These are phyloP conservation scores for Drosophila pegasa DNA, from an alignment of 2,888 invertebrate genomes.

Conservation along the genomic window DNA sequence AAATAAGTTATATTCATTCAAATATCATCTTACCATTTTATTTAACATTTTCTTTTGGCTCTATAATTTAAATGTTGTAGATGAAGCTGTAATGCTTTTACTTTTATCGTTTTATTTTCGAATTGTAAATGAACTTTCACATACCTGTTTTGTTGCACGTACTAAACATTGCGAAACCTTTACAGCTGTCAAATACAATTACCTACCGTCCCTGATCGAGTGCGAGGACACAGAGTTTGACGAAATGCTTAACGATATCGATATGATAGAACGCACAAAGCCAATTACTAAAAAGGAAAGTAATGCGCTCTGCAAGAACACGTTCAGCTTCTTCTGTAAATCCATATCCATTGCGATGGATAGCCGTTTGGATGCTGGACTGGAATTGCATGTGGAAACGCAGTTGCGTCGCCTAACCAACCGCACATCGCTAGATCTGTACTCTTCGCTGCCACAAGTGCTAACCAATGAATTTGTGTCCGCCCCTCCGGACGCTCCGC, in stretches of 20 bases:
- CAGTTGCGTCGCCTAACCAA: slow-evolving; percentile 89
- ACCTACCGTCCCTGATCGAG: slow-evolving; percentile 90
- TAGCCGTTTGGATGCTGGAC: slow-evolving; percentile 91
- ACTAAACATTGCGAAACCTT: slow-evolving; percentile 3
- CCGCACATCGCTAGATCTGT: slow-evolving; percentile 86
- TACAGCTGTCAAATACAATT: slow-evolving; percentile 83
- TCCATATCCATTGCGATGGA: slow-evolving; percentile 90
- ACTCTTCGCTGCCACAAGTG: slow-evolving; percentile 84
- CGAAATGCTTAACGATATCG: slow-evolving; percentile 90
- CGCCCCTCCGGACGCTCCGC: slow-evolving; percentile 81
- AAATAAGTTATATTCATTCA: background rate
- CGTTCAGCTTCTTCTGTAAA: slow-evolving; percentile 84
- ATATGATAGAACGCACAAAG: slow-evolving; percentile 87
- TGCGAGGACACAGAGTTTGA: slow-evolving; percentile 94
- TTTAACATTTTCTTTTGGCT: too few species aligned
- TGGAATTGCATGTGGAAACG: slow-evolving; percentile 92
- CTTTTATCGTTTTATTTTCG: background rate
- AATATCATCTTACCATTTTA: too few species aligned
- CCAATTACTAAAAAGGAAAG: slow-evolving; percentile 87
- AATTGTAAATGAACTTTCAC: too few species aligned
- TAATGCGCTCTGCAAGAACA: slow-evolving; percentile 82
- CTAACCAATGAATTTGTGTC: slow-evolving; percentile 82
- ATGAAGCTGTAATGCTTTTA: too few species aligned
- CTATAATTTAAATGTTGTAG: too few species aligned
- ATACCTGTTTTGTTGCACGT: too few species aligned